Evolutionary conservation across 2,797 vertebrate genomes (phyloP).

Genomic region (Poecile montanus): DNA sequence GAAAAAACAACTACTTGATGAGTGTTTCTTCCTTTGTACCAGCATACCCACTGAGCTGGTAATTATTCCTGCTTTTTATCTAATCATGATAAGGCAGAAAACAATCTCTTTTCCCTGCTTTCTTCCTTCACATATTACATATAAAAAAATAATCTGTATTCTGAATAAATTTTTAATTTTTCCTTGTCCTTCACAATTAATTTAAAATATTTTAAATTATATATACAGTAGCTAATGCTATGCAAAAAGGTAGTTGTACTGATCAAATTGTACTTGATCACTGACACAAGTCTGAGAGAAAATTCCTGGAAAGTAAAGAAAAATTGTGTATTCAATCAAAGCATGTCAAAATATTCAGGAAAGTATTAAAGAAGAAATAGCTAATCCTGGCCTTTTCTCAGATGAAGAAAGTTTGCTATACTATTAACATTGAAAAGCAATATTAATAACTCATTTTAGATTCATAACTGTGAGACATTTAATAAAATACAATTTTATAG

Average conservation of each 20-base stretch:
- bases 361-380: background rate
- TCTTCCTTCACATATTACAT: background rate
- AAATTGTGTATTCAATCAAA: background rate
- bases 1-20: constrained; percentile 61
- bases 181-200: background rate
- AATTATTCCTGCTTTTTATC: constrained; percentile 72
- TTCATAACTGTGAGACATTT: background rate
- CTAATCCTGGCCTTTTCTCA: background rate
- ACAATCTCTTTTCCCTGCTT: constrained; percentile 29
- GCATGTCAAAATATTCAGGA: background rate
- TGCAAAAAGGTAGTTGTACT: background rate
- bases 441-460: background rate
- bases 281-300: background rate
- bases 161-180: background rate
- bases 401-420: background rate
- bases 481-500: background rate
- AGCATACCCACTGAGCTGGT: constrained; percentile 62
- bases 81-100: constrained; percentile 55
- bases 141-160: constrained; percentile 5
- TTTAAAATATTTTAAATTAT: background rate
- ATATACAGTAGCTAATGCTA: background rate
- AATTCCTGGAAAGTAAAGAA: background rate
- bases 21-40: constrained; percentile 59
- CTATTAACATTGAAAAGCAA: background rate
- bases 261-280: background rate